Evolutionary conservation across 2,888 invertebrate species (phyloP), one percentile per base, ranked within the genome.

Genomic region (Atethmia centrago): DNA sequence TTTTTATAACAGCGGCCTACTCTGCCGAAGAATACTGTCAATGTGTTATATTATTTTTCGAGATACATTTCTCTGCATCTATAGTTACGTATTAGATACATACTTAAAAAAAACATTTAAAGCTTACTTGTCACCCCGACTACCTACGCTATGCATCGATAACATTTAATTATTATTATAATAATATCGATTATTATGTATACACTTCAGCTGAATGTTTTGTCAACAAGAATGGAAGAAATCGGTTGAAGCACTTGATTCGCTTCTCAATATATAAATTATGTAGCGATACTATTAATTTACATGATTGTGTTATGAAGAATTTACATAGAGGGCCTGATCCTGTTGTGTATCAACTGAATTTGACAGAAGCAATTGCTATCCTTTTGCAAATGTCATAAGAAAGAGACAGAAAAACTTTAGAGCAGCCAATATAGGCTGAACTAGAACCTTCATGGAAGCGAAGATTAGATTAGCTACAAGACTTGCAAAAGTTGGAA

Each of bases 41-140:
- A 53, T 25, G 9, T 51, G 31, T n/a, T 31, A 49, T 28, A 36
- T 42, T 31, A n/a, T 25, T 45, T 70, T 19, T 28, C 36, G 25
- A 31, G 40, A 55, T 68, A 80, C 63, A 73, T 55, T 68, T 31
- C 9, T 36, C 14, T 58, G 47, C 21, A 47, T 61, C 55, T 16
- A 51, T 28, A 31, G 74, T 56, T 66, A 59, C n/a, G 53, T 65
- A 70, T 49, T 19, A 64, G 16, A 49, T 56, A 82, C 36, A 69
- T 42, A 71, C 36, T 62, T 76, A 66, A 12, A 65, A 51, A 66
- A 79, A 69, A 85, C 84, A 84, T 84, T 86, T 82, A 86, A 81
- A 85, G 84, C 86, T 79, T 77, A 82, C 72, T 71, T 63, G 73
- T 65, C 79, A 65, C 74, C 55, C 36, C 73, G 14, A 71, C 58